These are phyloP conservation scores for Hippasteria phrygiana DNA, from an alignment of 53 echinoderm and acorn worm genomes.

Conservation along the genomic window DNA sequence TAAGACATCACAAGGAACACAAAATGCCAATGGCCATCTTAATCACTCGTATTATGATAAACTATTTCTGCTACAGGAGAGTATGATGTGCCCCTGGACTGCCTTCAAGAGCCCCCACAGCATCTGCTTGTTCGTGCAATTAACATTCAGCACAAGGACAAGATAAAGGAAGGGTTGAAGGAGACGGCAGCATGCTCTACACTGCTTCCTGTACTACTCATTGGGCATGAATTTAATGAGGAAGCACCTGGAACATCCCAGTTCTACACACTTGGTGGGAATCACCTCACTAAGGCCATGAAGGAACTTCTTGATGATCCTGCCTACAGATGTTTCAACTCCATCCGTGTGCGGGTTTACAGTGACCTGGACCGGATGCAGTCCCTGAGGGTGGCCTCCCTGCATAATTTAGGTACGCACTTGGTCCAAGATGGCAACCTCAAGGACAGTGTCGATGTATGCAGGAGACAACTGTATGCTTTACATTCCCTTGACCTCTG, in stretches of 20 bases:
- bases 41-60: too few relatives aligned
- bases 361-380: background rate
- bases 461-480: background rate
- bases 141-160: background rate
- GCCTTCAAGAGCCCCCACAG: background rate
- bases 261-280: slow-evolving; percentile 9
- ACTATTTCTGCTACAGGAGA: too few relatives aligned
- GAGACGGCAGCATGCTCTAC: background rate
- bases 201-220: background rate
- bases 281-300: background rate
- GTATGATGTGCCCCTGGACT: too few relatives aligned
- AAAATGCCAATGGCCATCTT: too few relatives aligned
- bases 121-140: background rate
- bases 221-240: background rate
- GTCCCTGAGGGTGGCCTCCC: background rate
- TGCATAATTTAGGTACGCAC: background rate
- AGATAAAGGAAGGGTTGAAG: slow-evolving; percentile 6
- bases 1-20: too few relatives aligned
- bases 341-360: background rate
- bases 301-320: background rate
- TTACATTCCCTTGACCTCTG: too few relatives aligned
- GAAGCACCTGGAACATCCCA: background rate
- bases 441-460: background rate
- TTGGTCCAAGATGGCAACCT: background rate
- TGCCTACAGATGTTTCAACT: background rate